Conservation (phyloP, 1,140 invertebrate genomes). For the Drosophila melanogaster region DNA sequence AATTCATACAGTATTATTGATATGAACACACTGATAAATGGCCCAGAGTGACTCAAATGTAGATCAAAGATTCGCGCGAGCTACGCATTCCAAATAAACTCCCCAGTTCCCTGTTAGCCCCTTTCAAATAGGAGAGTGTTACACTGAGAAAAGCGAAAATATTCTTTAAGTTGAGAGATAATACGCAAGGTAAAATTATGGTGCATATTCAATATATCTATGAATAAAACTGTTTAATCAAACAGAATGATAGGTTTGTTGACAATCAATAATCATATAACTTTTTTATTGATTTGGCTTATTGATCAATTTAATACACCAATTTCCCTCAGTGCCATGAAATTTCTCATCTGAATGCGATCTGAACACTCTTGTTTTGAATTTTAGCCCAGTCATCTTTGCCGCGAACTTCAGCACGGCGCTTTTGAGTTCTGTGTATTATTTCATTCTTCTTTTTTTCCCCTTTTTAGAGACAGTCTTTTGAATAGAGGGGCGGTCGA, state of each 20-base stretch:
- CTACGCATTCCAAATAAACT: slow-evolving; percentile 47
- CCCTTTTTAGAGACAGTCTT: slow-evolving; percentile 54
- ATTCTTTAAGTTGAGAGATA: not conserved
- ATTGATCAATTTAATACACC: no score
- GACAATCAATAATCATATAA: no score
- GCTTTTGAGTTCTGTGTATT: slow-evolving; percentile 48
- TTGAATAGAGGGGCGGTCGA: slow-evolving; percentile 40
- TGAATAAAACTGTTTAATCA: no score
- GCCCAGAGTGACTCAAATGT: slow-evolving; percentile 62
- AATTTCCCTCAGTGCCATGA: slow-evolving; percentile 14
- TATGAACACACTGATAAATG: slow-evolving; percentile 76
- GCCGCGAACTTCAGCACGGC: slow-evolving; percentile 76
- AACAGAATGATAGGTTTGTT: no score
- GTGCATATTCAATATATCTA: no score
- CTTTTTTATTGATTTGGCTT: no score
- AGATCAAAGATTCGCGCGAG: slow-evolving; percentile 66
- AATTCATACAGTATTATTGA: slow-evolving; percentile 76
- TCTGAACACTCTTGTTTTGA: slow-evolving; percentile 52
- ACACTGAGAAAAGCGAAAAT: slow-evolving; percentile 3
- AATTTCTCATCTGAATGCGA: slow-evolving; percentile 44
- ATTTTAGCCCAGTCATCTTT: slow-evolving; percentile 61
- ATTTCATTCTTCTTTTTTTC: slow-evolving; percentile 26
- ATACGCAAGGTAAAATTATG: not conserved
- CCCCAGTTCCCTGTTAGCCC: not conserved
- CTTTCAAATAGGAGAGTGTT: not conserved